Evolutionary conservation across 2,888 invertebrate genomes (phyloP).

Genomic region (Acanthosepion lycidas): DNA sequence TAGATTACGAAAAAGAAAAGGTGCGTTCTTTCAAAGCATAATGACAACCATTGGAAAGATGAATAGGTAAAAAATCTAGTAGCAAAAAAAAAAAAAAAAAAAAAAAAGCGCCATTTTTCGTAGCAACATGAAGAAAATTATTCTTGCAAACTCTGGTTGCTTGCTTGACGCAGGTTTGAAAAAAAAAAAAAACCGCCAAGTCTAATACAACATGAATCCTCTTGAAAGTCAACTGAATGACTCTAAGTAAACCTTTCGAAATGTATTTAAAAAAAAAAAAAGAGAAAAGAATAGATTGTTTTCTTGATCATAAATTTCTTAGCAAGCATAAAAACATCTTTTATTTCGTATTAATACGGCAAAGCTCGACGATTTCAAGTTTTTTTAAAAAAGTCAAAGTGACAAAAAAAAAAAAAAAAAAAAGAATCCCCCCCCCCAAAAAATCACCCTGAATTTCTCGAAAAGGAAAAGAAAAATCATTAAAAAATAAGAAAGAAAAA

Average conservation of each 20-base stretch:
- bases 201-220: background rate
- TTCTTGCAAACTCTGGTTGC: background rate
- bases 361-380: background rate
- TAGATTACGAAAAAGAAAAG: background rate
- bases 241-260: conserved; percentile 8
- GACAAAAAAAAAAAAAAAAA: background rate
- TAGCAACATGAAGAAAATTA: background rate
- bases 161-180: background rate
- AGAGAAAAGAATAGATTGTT: background rate
- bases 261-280: background rate
- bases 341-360: background rate
- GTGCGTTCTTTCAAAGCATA: background rate
- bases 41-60: background rate
- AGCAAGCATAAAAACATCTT: background rate
- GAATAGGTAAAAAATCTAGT: background rate
- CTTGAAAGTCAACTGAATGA: background rate
- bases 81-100: background rate
- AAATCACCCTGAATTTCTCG: background rate
- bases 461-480: too few relatives aligned
- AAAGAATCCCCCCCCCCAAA: background rate
- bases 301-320: background rate
- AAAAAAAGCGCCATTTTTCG: background rate
- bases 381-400: too few relatives aligned
- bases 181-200: background rate
- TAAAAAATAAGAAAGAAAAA: too few relatives aligned